A percentile compares a stretch with the other conserved stretches of the same genome.
phyloP scores from a whole-genome alignment of 2,888 invertebrate species.

The Agonopterix subpropinquella region DNA sequence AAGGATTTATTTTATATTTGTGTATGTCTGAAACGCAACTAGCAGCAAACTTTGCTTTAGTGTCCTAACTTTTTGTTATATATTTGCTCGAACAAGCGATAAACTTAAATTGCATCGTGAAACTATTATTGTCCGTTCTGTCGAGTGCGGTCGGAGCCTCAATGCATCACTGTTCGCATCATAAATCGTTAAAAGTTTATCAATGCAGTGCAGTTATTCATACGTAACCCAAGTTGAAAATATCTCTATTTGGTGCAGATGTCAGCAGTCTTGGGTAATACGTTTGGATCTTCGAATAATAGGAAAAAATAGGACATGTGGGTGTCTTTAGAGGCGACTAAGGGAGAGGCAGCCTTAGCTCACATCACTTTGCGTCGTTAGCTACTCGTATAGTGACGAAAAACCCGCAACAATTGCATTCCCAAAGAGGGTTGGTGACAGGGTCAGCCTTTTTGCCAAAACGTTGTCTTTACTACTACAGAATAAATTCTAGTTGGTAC shows the following conservation, averaged over 20 bases:
- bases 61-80: not conserved
- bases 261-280: not conserved
- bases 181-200: slow-evolving; percentile 53
- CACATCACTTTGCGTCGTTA: too few species aligned
- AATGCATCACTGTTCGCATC: slow-evolving; percentile 29
- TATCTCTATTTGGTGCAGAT: slow-evolving; percentile 8
- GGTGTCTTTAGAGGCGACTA: too few species aligned
- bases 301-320: too few species aligned
- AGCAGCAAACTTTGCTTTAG: not conserved
- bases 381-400: too few species aligned
- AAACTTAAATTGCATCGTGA: slow-evolving; percentile 34
- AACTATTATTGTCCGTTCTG: slow-evolving; percentile 16
- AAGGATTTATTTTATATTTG: not conserved
- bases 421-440: too few species aligned
- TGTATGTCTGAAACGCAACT: not conserved
- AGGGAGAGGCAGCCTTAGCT: too few species aligned
- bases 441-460: too few species aligned
- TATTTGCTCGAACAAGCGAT: slow-evolving; percentile 9
- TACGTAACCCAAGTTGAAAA: slow-evolving; percentile 15
- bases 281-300: too few species aligned
- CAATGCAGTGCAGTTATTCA: slow-evolving; percentile 19
- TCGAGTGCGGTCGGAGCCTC: slow-evolving; percentile 21
- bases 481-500: too few species aligned
- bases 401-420: too few species aligned
- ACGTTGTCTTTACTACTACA: too few species aligned